These are phyloP conservation scores for Riptortus pedestris DNA, from an alignment of 1,140 invertebrate species.

Conservation along the genomic window DNA sequence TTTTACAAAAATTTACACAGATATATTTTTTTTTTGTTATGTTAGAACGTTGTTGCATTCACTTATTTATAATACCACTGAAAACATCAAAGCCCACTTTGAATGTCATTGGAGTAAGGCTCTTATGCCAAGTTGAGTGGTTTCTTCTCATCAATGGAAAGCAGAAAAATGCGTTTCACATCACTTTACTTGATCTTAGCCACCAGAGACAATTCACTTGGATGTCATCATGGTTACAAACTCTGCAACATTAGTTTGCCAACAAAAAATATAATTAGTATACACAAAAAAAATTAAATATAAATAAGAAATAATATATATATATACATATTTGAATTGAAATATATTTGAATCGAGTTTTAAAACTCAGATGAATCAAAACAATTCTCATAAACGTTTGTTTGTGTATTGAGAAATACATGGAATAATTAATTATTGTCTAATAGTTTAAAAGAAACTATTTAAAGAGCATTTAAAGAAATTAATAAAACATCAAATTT, in stretches of 20 bases:
- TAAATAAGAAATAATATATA: too few species aligned
- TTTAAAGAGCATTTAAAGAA: too few species aligned
- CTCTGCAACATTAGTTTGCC: constrained; percentile 55
- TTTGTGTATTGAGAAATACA: too few species aligned
- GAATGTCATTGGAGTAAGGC: constrained; percentile 35
- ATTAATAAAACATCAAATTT: too few species aligned
- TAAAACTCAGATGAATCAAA: too few species aligned
- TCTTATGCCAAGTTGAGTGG: constrained; percentile 36
- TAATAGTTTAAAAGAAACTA: too few species aligned
- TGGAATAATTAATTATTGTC: too few species aligned
- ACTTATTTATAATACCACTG: constrained; percentile 32
- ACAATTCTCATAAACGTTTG: too few species aligned
- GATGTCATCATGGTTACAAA: constrained; percentile 99
- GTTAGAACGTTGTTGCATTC: constrained; percentile 32
- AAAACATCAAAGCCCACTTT: constrained; percentile 34
- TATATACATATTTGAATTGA: too few species aligned
- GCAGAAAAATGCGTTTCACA: constrained; percentile 40
- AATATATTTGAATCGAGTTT: too few species aligned
- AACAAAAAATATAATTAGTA: too few species aligned
- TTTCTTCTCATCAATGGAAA: constrained; percentile 37
- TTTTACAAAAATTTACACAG: constrained; percentile 38
- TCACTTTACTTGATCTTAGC: constrained; percentile 34
- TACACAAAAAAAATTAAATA: too few species aligned
- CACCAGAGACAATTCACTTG: constrained; percentile 62
- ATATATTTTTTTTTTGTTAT: constrained; percentile 32